Percentiles rank a stretch among this genome's conserved stretches.
Evolutionary conservation across 1,140 invertebrate genomes (phyloP).

Genomic region (Drosophila ironensis): DNA sequence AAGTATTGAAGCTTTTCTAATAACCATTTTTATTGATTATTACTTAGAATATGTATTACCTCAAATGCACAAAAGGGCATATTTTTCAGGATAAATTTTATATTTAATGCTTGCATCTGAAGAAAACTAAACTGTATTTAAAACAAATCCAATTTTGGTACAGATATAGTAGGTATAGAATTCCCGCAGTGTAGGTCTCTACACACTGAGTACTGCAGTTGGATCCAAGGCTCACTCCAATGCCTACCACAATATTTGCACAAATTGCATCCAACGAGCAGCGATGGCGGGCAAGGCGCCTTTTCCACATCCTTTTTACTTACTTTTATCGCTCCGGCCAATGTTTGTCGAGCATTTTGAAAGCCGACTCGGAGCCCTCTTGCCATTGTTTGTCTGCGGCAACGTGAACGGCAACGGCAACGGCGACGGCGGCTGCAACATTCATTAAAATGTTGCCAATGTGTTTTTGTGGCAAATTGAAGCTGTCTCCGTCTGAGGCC

Average conservation of each 20-base stretch:
- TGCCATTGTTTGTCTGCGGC: constrained; percentile 63
- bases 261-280: constrained; percentile 62
- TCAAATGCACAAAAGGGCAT: no score
- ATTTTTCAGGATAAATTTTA: no score
- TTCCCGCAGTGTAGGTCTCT: neutral
- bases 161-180: no score
- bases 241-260: constrained; percentile 67
- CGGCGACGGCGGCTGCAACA: constrained; percentile 58
- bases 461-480: constrained; percentile 80
- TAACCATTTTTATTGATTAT: no score
- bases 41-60: no score
- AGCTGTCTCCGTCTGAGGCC: constrained; percentile 51
- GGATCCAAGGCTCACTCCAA: constrained; percentile 7
- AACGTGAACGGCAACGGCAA: no score
- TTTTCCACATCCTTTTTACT: constrained; percentile 63
- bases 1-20: no score
- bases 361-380: constrained; percentile 40
- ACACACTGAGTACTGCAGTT: constrained; percentile 22
- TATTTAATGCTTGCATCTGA: no score
- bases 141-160: no score
- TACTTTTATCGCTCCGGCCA: constrained; percentile 65
- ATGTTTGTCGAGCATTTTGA: constrained; percentile 76
- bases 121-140: no score
- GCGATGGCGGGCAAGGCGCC: constrained; percentile 26
- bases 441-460: constrained; percentile 80